Conservation (phyloP, 2,113 vertebrate species). For the Hiodon tergisus region DNA sequence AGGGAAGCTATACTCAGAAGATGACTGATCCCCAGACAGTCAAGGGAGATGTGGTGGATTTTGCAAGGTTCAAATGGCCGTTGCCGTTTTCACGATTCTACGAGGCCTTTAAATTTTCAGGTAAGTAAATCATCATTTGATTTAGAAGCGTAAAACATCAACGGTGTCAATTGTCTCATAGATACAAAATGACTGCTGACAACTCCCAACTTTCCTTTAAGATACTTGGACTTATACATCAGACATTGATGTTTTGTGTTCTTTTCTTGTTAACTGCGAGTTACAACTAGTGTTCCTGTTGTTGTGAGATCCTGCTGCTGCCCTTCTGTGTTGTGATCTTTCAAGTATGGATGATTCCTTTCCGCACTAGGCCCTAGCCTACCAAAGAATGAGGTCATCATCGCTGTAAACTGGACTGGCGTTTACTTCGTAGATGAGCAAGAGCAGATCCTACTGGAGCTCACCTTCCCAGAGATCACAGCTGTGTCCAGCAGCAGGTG, state of each 20-base stretch:
- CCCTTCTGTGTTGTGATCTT: not conserved
- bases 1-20: slow-evolving; percentile 94
- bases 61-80: slow-evolving; percentile 96
- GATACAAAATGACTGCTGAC: too few species aligned
- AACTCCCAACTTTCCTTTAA: too few species aligned
- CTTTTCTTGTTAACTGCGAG: too few species aligned
- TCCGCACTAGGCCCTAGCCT: slow-evolving; percentile 75
- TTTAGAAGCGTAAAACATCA: too few species aligned
- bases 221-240: too few species aligned
- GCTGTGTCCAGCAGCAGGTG: slow-evolving; percentile 90
- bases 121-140: slow-evolving; percentile 46
- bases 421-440: slow-evolving; percentile 97
- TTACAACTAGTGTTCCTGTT: not conserved
- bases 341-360: too few species aligned
- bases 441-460: slow-evolving; percentile 91
- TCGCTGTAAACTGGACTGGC: slow-evolving; percentile 95
- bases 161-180: too few species aligned
- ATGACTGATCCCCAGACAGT: slow-evolving; percentile 85
- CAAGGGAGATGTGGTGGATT: slow-evolving; percentile 94
- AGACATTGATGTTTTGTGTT: too few species aligned
- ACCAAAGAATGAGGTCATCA: slow-evolving; percentile 91
- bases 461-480: slow-evolving; percentile 92
- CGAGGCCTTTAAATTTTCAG: slow-evolving; percentile 95
- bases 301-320: not conserved
- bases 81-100: slow-evolving; percentile 96